Evolutionary conservation across 92 coral and sea anemone genomes (phyloP).

Genomic region (Epizoanthus stellaris): DNA sequence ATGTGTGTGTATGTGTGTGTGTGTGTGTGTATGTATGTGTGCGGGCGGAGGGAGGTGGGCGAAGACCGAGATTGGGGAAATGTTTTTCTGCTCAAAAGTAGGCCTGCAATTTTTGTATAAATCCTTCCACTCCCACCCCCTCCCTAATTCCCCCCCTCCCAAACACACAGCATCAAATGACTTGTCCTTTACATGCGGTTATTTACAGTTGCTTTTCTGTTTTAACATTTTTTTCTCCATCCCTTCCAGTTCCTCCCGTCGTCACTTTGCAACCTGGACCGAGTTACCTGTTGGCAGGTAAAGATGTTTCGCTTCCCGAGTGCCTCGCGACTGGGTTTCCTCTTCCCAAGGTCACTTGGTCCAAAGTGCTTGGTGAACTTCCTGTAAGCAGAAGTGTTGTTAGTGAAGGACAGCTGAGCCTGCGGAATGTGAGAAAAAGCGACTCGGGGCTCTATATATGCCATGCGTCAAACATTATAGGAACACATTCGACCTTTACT

Average conservation of each 20-base stretch:
- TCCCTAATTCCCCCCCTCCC: no score
- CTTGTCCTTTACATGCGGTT: neutral
- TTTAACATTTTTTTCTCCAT: neutral
- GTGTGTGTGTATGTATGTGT: no score
- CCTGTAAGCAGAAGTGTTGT: slow-evolving; percentile 23
- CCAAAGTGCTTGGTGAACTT: slow-evolving; percentile 4
- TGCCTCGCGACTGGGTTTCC: slow-evolving; percentile 47
- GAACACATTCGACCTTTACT: neutral
- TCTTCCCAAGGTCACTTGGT: slow-evolving; percentile 39
- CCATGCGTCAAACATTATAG: slow-evolving; percentile 5
- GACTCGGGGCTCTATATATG: slow-evolving; percentile 28
- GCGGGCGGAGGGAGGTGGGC: no score
- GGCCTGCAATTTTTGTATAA: no score
- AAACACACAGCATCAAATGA: no score
- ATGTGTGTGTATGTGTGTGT: no score
- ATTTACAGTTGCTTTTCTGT: neutral
- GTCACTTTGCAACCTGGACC: slow-evolving; percentile 26
- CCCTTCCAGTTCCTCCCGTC: neutral
- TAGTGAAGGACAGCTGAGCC: neutral
- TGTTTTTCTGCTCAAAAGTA: no score
- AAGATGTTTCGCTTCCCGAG: slow-evolving; percentile 6
- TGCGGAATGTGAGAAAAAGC: neutral
- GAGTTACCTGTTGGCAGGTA: slow-evolving; percentile 22
- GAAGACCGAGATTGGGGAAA: no score
- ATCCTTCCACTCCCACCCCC: no score